phyloP scores from a whole-genome alignment of 2,113 vertebrate genomes.

The Corvus moneduloides region DNA sequence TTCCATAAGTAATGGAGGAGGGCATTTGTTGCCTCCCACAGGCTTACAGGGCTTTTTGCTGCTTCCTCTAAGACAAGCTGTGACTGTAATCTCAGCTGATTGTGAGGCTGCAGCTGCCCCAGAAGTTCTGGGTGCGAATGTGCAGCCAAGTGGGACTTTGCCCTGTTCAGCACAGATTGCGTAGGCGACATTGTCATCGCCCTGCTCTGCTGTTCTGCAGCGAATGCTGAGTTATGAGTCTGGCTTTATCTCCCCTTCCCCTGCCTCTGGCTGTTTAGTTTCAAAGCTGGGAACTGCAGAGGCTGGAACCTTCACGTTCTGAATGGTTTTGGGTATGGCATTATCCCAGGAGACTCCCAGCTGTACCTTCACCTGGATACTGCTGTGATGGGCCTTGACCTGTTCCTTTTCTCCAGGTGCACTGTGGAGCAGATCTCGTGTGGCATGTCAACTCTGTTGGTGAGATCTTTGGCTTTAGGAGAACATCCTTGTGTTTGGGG shows the following conservation, averaged over 20 bases:
- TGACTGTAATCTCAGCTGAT: background rate
- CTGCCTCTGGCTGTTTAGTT: background rate
- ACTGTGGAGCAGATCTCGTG: fast-evolving
- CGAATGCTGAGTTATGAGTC: background rate
- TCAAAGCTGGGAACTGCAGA: background rate
- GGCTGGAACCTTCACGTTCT: background rate
- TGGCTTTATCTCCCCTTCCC: background rate
- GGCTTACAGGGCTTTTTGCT: background rate
- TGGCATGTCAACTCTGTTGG: background rate
- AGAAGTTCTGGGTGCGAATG: background rate
- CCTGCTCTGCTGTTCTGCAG: background rate
- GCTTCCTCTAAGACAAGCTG: background rate
- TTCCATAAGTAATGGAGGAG: background rate
- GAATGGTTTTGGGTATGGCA: background rate
- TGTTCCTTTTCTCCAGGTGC: background rate
- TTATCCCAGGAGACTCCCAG: background rate
- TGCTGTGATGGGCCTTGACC: background rate
- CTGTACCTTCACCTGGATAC: background rate
- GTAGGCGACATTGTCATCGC: background rate
- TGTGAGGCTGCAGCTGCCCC: background rate
- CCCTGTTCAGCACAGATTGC: background rate
- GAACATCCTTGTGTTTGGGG: background rate
- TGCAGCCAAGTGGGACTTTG: background rate
- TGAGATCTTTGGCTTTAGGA: background rate
- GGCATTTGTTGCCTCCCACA: background rate